phyloP scores from a whole-genome alignment of 1,140 invertebrate genomes.

The Hestina assimilis region DNA sequence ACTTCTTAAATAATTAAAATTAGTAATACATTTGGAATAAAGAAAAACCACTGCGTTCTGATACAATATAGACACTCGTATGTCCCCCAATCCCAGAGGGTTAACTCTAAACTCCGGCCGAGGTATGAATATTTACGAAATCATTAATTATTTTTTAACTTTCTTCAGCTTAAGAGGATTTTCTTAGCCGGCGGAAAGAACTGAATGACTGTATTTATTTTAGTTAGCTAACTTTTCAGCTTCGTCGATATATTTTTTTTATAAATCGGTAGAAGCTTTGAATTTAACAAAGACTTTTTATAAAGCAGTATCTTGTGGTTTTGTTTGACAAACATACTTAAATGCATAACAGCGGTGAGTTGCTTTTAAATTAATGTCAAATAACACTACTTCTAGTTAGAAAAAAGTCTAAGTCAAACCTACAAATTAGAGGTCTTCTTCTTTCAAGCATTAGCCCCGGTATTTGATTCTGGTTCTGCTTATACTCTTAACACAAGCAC shows the following conservation, averaged over 20 bases:
- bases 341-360: too few relatives aligned
- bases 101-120: conserved; percentile 67
- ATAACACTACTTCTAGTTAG: too few relatives aligned
- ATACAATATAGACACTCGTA: conserved; percentile 25
- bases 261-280: conserved; percentile 32
- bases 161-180: conserved; percentile 71
- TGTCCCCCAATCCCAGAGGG: conserved; percentile 39
- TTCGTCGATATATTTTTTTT: conserved; percentile 41
- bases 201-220: conserved; percentile 67
- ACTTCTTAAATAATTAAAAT: too few relatives aligned
- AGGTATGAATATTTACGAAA: conserved; percentile 78
- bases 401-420: too few relatives aligned
- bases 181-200: conserved; percentile 48
- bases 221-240: conserved; percentile 51
- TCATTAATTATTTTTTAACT: conserved; percentile 78
- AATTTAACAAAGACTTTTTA: conserved; percentile 9
- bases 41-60: not conserved
- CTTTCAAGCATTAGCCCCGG: too few relatives aligned
- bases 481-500: too few relatives aligned
- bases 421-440: too few relatives aligned
- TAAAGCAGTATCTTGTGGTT: too few relatives aligned
- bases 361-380: too few relatives aligned
- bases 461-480: too few relatives aligned
- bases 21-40: too few relatives aligned
- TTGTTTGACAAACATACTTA: too few relatives aligned